These are phyloP conservation scores for Porphyrio hochstetteri DNA, from an alignment of 2,113 vertebrate genomes.

Conservation along the genomic window DNA sequence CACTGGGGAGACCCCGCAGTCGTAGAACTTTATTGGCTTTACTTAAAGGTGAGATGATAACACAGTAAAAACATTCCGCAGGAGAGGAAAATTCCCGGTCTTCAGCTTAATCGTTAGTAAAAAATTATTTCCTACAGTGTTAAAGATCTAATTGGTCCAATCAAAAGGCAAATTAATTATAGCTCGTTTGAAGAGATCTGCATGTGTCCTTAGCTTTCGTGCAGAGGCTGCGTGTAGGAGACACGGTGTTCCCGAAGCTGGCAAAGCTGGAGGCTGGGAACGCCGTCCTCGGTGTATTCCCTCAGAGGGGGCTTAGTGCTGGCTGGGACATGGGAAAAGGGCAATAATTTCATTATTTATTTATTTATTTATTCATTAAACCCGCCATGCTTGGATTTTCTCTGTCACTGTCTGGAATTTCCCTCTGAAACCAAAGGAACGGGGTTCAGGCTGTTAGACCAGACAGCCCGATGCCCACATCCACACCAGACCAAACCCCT, in stretches of 20 bases:
- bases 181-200: slow-evolving; percentile 51
- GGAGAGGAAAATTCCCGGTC: not conserved
- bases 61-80: not conserved
- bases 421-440: not conserved
- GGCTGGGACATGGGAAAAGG: accelerated
- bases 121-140: slow-evolving; percentile 54
- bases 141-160: slow-evolving; percentile 62
- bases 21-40: not conserved
- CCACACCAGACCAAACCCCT: not conserved
- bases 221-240: not conserved
- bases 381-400: not conserved
- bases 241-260: accelerated
- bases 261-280: not conserved
- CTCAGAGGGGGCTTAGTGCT: not conserved
- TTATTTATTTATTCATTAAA: not conserved
- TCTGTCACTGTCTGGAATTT: not conserved
- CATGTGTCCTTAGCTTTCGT: not conserved
- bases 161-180: slow-evolving; percentile 63
- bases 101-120: slow-evolving; percentile 36
- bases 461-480: not conserved
- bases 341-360: not conserved
- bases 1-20: not conserved
- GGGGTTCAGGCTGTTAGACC: not conserved
- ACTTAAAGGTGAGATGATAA: not conserved
- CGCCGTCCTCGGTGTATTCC: accelerated